Base-by-base conservation (phyloP, 2,113 vertebrate species). In the Dasyprocta punctata region DNA sequence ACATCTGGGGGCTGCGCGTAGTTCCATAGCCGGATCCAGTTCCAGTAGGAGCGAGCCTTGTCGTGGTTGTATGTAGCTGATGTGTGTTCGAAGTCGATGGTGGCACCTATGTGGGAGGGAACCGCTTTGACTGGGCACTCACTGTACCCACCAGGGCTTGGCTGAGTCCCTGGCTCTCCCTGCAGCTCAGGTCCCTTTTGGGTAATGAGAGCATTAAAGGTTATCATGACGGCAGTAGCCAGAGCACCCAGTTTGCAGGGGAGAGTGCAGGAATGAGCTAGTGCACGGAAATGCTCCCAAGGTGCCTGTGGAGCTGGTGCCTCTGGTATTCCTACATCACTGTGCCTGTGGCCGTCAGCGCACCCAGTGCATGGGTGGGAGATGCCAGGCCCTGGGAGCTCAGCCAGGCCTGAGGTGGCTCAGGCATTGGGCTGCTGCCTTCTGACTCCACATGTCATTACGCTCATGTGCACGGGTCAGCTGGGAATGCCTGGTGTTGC, bases 1-100 rank as follows among this genome's bases (percentile, higher is more conserved):
- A 98, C 97, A 20, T 98, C 97, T 0, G 97, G 98, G 44, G 98
- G 97, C 86, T 97, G 97, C 0, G 96, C 98, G 0, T 97, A 98
- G 92, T 98, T 97, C 98, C 98, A 98, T 11, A 97, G 96, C 44
- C 96, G 94, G 96, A 98, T 97, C 98, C 98, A 98, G 92, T 96
- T 98, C 96, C 98, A 98, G 96, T 96, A 98, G 95, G 96, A 98
- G 90, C 95, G 97, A 24, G 98, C 98, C 90, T 98, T 98, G 86
- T 97, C 44, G 0, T 96, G 73, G 90, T 96, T 94, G 86, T 97
- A 97, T 0, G 98, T 98, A 92, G 92, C 58, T 3, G 98, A 98
- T 0, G 98, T 98, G n/a, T 97, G 98, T 54, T 97, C 96, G 12
- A 97, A 98, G 92, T 98, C 97, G 4, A 98, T 97, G 88, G 96